A percentile compares a stretch with the other conserved stretches of the same genome.
phyloP scores from a whole-genome alignment of 2,113 vertebrate species.

The Typhlomys cinereus region DNA sequence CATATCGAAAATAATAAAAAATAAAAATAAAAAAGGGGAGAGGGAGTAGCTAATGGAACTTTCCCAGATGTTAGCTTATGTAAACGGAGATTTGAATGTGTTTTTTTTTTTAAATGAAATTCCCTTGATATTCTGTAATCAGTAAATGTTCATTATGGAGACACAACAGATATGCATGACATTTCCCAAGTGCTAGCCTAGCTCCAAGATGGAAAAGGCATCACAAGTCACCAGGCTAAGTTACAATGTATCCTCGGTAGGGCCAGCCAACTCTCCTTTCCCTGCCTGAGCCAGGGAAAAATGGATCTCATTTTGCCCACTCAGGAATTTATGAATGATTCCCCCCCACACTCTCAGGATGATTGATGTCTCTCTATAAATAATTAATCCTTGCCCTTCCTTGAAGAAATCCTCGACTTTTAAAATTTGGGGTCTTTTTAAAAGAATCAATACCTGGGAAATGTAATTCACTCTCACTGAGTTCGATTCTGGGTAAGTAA shows the following conservation, averaged over 20 bases:
- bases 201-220: conserved; percentile 63
- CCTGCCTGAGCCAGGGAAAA: conserved; percentile 1
- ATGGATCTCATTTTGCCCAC: conserved; percentile 57
- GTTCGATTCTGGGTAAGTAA: conserved; percentile 51
- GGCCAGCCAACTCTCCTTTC: background rate
- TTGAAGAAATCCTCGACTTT: conserved; percentile 82
- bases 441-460: conserved; percentile 71
- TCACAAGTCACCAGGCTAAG: conserved; percentile 53
- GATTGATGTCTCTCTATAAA: conserved; percentile 85
- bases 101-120: conserved; percentile 84
- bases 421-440: conserved; percentile 81
- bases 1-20: conserved; percentile 63
- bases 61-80: conserved; percentile 85
- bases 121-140: conserved; percentile 83
- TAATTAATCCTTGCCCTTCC: conserved; percentile 89
- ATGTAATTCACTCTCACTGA: conserved; percentile 69
- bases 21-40: conserved; percentile 62
- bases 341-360: conserved; percentile 49
- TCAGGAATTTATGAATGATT: conserved; percentile 83
- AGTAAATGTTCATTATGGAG: conserved; percentile 85
- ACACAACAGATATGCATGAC: conserved; percentile 81
- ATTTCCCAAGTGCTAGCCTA: conserved; percentile 74
- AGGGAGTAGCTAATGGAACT: conserved; percentile 79
- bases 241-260: conserved; percentile 56
- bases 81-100: conserved; percentile 87